Evolutionary conservation across 2,797 vertebrate species (phyloP).

Genomic region (Anas georgica): DNA sequence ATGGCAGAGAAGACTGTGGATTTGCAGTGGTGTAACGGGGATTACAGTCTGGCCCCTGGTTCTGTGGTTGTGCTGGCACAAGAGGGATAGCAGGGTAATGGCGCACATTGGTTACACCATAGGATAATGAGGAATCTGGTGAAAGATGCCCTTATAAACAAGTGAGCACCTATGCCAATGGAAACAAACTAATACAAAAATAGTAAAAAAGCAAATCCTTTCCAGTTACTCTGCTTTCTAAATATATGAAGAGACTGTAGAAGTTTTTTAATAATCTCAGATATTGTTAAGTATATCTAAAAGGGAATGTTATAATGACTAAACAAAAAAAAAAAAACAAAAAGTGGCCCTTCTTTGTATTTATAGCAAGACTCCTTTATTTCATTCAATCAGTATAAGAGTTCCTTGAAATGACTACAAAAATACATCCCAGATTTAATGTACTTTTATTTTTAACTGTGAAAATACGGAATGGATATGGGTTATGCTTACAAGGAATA

Average conservation of each 20-base stretch:
- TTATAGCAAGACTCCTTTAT: not conserved
- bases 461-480: not conserved
- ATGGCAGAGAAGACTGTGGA: not conserved
- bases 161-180: not conserved
- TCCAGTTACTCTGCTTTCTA: not conserved
- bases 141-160: not conserved
- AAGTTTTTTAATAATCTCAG: not conserved
- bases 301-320: not conserved
- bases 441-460: conserved; percentile 5
- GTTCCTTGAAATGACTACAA: not conserved
- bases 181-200: not conserved
- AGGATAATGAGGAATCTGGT: not conserved
- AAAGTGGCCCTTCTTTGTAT: not conserved
- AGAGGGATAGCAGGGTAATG: not conserved
- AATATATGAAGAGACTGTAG: not conserved
- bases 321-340: not conserved
- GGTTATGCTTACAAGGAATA: not conserved
- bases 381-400: not conserved
- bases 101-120: fast-evolving
- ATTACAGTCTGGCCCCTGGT: not conserved
- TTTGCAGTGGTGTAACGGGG: not conserved
- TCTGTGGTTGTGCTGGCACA: not conserved
- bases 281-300: not conserved
- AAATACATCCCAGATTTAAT: not conserved
- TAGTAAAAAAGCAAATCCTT: not conserved